Evolutionary conservation across 2,888 invertebrate genomes (phyloP).

Genomic region (Heteromurus nitidus): DNA sequence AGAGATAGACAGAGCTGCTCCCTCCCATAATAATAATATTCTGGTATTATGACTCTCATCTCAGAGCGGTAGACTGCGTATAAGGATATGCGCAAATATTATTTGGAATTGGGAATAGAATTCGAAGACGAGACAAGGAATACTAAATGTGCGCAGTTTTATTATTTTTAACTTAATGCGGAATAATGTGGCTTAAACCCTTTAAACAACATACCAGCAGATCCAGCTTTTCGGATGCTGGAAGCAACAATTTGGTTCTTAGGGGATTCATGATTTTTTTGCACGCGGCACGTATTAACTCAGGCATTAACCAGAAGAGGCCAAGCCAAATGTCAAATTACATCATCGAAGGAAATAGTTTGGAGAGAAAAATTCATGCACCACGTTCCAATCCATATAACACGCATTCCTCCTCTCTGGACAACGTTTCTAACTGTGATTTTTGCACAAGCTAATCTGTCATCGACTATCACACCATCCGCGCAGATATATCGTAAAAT

Average conservation of each 20-base stretch:
- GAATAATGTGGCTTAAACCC: no score
- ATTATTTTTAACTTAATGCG: background rate
- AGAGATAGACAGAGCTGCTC: no score
- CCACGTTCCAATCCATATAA: no score
- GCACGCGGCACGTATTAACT: no score
- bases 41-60: background rate
- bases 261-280: background rate
- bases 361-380: no score
- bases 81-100: background rate
- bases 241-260: background rate
- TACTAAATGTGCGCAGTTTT: background rate
- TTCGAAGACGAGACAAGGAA: background rate
- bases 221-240: background rate
- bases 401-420: background rate
- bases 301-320: background rate
- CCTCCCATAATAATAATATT: no score
- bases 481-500: no score
- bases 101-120: background rate
- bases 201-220: no score
- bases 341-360: slow-evolving; percentile 7
- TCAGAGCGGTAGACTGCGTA: background rate
- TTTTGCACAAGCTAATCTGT: background rate
- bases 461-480: no score
- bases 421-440: no score
- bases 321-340: background rate